phyloP scores from a whole-genome alignment of 1,140 invertebrate genomes.

The Macrotrachela quadricornifera region DNA sequence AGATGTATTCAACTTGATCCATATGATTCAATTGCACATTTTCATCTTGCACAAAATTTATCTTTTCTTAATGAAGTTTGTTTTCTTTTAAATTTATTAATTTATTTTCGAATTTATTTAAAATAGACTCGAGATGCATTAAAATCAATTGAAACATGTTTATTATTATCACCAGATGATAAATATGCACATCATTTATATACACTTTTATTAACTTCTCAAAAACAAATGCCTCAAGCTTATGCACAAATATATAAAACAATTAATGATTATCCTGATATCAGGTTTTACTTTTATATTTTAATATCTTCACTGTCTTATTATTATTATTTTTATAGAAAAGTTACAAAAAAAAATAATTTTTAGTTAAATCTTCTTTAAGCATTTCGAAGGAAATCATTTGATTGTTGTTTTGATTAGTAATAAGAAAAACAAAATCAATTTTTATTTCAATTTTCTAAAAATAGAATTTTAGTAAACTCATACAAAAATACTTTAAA shows the following conservation, averaged over 20 bases:
- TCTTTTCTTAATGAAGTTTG: conserved; percentile 46
- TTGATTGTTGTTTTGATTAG: no score
- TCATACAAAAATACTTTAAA: no score
- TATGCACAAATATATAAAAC: conserved; percentile 47
- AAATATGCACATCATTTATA: conserved; percentile 64
- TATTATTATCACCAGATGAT: conserved; percentile 37
- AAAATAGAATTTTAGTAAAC: no score
- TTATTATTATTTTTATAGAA: no score
- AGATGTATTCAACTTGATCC: conserved; percentile 12
- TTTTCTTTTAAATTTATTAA: not conserved
- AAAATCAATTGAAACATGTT: conserved; percentile 45
- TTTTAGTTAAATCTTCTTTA: no score
- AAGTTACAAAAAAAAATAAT: no score
- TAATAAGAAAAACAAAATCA: no score
- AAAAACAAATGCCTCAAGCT: conserved; percentile 58
- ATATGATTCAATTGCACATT: conserved; percentile 43
- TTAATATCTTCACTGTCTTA: no score
- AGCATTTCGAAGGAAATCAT: no score
- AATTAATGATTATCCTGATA: conserved; percentile 63
- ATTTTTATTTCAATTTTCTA: no score
- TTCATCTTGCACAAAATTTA: conserved; percentile 64
- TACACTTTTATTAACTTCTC: conserved; percentile 55
- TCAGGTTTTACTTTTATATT: no score
- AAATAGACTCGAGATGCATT: conserved; percentile 50
- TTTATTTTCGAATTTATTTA: not conserved